A percentile compares a stretch with the other conserved stretches of the same genome.
These are phyloP conservation scores for Oxyruncus cristatus DNA, from an alignment of 2,113 vertebrate genomes.

Conservation along the genomic window DNA sequence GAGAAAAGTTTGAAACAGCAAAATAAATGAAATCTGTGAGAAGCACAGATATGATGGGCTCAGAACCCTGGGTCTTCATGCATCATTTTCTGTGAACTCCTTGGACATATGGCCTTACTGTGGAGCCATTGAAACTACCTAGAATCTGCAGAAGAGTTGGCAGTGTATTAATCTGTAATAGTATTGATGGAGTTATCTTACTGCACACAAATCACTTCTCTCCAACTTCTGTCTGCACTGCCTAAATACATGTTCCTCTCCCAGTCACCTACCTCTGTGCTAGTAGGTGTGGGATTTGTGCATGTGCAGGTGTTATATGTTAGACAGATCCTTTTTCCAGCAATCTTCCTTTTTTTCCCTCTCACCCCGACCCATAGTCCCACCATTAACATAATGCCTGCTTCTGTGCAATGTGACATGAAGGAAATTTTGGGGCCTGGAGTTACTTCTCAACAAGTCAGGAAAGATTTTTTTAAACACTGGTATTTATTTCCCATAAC, in stretches of 20 bases:
- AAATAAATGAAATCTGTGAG: neutral
- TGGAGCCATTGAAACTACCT: neutral
- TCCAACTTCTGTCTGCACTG: neutral
- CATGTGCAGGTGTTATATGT: rapidly evolving
- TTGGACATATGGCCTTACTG: rapidly evolving
- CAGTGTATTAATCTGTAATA: neutral
- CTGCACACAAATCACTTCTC: neutral
- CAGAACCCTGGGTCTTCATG: neutral
- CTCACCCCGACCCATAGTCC: neutral
- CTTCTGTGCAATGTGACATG: neutral
- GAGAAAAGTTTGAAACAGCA: neutral
- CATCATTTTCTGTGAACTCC: neutral
- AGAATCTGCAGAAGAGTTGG: neutral
- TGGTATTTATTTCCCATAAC: neutral
- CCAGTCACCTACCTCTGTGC: neutral
- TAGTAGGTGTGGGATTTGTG: neutral
- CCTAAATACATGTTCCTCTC: neutral
- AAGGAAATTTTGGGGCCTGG: neutral
- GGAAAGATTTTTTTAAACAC: neutral
- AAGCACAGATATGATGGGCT: neutral
- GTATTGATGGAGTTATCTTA: neutral
- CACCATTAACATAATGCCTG: neutral
- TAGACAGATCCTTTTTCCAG: neutral
- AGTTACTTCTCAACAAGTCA: neutral
- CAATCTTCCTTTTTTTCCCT: neutral